phyloP scores from a whole-genome alignment of 2,797 vertebrate genomes.

The Cossypha dichroa region DNA sequence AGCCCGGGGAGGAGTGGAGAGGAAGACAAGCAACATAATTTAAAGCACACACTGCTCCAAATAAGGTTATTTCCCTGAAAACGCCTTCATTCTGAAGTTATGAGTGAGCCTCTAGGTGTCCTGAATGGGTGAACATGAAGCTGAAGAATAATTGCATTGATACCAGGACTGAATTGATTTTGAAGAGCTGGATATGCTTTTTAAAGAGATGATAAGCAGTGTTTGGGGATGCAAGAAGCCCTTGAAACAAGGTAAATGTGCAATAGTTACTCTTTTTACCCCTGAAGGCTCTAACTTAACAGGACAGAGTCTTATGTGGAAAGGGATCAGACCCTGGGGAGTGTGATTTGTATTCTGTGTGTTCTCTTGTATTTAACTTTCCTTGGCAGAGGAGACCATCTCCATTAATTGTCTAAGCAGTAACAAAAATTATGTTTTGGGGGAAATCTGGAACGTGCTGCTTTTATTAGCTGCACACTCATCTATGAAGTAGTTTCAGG shows the following conservation, averaged over 20 bases:
- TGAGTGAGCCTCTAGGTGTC: not conserved
- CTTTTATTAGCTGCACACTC: not conserved
- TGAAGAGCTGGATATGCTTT: conserved; percentile 15
- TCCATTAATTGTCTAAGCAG: not conserved
- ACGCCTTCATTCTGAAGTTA: conserved; percentile 19
- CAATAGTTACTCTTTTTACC: not conserved
- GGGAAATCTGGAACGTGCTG: not conserved
- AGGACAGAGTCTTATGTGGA: not conserved
- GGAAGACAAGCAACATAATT: conserved; percentile 51
- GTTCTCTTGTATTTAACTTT: not conserved
- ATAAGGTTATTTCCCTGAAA: conserved; percentile 42
- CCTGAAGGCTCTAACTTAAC: not conserved
- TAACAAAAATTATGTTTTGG: not conserved
- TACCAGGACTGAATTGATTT: not conserved
- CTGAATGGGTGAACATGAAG: not conserved
- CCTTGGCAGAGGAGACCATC: not conserved
- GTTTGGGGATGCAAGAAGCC: conserved; percentile 16
- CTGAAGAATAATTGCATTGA: not conserved
- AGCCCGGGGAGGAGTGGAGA: not conserved
- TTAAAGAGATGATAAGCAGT: conserved; percentile 7
- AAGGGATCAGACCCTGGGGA: not conserved
- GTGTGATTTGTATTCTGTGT: not conserved
- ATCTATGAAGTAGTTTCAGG: not conserved
- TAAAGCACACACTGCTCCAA: conserved; percentile 56
- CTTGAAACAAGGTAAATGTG: conserved; percentile 71